Percentiles rank a stretch among this genome's conserved stretches.
phyloP scores from a whole-genome alignment of 2,888 invertebrate species.

The Cinara cedri region DNA sequence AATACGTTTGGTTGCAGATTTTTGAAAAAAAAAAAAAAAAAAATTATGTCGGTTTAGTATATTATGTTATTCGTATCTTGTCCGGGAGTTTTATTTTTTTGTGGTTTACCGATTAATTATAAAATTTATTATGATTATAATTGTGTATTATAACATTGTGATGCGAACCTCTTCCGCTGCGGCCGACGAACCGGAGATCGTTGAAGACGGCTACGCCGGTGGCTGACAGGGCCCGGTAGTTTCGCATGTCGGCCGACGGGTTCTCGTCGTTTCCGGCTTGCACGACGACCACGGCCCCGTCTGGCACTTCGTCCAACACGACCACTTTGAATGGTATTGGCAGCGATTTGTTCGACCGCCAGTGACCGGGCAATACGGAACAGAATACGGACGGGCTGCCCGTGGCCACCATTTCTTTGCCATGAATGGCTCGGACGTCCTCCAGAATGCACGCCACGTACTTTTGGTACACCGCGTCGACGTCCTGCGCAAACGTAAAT shows the following conservation, averaged over 20 bases:
- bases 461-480: slow-evolving; percentile 56
- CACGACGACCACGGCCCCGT: slow-evolving; percentile 92
- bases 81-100: no score
- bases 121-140: no score
- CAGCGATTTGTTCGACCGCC: slow-evolving; percentile 96
- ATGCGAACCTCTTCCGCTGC: slow-evolving; percentile 86
- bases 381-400: slow-evolving; percentile 95
- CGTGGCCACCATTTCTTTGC: slow-evolving; percentile 85
- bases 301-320: slow-evolving; percentile 88
- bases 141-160: no score
- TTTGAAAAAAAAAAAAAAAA: no score
- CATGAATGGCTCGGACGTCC: slow-evolving; percentile 70
- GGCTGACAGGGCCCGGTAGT: slow-evolving; percentile 93
- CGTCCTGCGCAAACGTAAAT: background rate
- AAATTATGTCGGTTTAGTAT: no score
- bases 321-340: slow-evolving; percentile 97
- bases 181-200: slow-evolving; percentile 95
- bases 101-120: no score
- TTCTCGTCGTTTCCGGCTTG: slow-evolving; percentile 98
- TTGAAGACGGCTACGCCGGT: slow-evolving; percentile 98
- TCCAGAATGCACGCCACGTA: slow-evolving; percentile 59
- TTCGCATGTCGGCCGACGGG: slow-evolving; percentile 91
- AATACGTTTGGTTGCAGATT: no score
- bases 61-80: no score
- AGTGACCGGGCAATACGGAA: slow-evolving; percentile 91